Base-by-base conservation (phyloP, 2,113 vertebrate species). In the Porphyrio hochstetteri region DNA sequence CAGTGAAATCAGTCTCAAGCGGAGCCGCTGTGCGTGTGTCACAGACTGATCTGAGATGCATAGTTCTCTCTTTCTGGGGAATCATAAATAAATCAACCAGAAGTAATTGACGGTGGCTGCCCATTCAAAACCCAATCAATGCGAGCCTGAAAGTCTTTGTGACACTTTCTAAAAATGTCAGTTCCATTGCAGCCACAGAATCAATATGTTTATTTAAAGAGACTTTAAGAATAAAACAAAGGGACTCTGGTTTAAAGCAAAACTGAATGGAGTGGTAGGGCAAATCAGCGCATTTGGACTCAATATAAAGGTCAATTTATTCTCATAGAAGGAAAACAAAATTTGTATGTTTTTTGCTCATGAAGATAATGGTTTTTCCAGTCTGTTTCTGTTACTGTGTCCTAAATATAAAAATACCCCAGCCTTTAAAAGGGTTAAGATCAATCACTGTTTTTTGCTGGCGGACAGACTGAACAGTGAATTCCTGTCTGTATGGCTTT, bases 131-230 rank as follows among this genome's bases (percentile, higher is more conserved):
- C 91, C 77, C 86, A 97, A 97, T 99, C 98, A 98, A 98, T 98
- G 97, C 79, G 35, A 97, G 97, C 97, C 97, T 96, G 82, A 95
- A 96, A 98, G 97, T 98, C 98, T 98, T 97, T 97, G 97, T 97
- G 97, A 97, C 98, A 97, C 95, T 97, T 98, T 97, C 93, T 97
- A 98, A 97, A 97, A 98, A 98, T 96, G 96, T 97, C 97, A 92
- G 42, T 97, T 97, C 97, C 96, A 96, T 96, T 96, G 90, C 96
- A 97, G 96, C 97, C 93, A 92, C 85, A 83, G 95, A 98, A 98
- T 98, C 98, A 98, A 98, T 98, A 97, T 97, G 92, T 98, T 98
- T 98, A 98, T 98, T 98, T 98, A 98, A 98, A 98, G 97, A 98
- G 97, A 98, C 97, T 97, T 98, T 96, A 98, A 98, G 95, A 98